Evolutionary conservation across 2,888 invertebrate genomes (phyloP).

Genomic region (Matsumyia berberina): DNA sequence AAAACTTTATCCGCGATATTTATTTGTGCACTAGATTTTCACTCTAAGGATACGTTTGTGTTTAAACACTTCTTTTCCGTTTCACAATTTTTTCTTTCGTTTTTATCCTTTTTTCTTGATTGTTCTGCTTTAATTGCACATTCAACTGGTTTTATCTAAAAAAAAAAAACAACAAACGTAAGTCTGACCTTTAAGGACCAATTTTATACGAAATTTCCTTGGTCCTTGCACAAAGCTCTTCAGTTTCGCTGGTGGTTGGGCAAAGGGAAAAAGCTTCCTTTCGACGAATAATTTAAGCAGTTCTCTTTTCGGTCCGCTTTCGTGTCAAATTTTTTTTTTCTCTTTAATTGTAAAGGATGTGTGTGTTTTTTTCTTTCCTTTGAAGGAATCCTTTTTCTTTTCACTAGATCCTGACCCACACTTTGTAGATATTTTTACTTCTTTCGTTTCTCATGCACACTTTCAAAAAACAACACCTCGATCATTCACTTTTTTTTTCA

Average conservation of each 20-base stretch:
- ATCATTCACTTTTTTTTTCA: not conserved
- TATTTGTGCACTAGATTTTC: conserved; percentile 6
- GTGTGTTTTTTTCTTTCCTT: conserved; percentile 11
- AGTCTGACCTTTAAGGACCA: conserved; percentile 45
- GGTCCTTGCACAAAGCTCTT: conserved; percentile 46
- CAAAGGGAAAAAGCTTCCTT: conserved; percentile 40
- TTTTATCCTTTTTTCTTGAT: not conserved
- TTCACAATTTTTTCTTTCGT: not conserved
- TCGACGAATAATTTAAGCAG: conserved; percentile 4
- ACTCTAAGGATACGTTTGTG: not conserved
- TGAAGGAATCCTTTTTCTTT: conserved; percentile 3
- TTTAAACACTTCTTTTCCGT: not conserved
- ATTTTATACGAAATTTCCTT: conserved; percentile 31
- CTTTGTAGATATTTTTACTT: conserved; percentile 1
- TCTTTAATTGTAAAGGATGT: conserved; percentile 13
- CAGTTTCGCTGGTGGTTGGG: conserved; percentile 37
- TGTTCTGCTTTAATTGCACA: conserved; percentile 49
- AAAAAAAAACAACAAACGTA: conserved; percentile 9
- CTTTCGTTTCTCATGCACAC: conserved; percentile 5
- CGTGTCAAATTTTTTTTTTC: conserved; percentile 3
- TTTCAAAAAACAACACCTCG: not conserved
- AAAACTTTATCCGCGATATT: conserved; percentile 24
- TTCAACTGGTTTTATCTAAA: conserved; percentile 56
- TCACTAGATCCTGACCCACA: not conserved
- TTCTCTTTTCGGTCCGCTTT: conserved; percentile 24